Base-by-base conservation (phyloP, 2,888 invertebrate genomes). In the Cataglyphis albicans region DNA sequence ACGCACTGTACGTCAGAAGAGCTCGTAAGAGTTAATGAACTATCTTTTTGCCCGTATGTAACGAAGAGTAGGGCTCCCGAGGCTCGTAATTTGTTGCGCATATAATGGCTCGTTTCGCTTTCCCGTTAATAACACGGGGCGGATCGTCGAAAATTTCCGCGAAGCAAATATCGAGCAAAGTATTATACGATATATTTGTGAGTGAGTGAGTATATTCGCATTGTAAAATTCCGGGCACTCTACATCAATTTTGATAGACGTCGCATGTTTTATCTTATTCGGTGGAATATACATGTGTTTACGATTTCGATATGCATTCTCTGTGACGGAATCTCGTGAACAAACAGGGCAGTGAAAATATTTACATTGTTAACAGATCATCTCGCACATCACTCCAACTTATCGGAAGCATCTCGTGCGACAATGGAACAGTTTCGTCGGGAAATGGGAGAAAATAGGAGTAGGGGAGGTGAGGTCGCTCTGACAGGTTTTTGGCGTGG, bases 381-480 rank as follows among this genome's bases (percentile, higher is more conserved):
- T 41, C 65, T 64, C 25, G 57, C 59, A 25, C 63, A 48, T 68
- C 80, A 52, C 25, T 63, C 12, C 7, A 59, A 64, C 81, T 63
- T 74, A 78, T 81, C 74, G 48, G 59, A n/a, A 57, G 44, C 83
- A 61, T 29, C 84, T 38, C 10, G 32, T 52, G 6, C 81, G 72
- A 85, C 85, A 85, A 87, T 87, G 52, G 83, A 21, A 74, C 59
- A 61, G 63, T 61, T 75, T 64, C 68, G 48, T n/a, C 65, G 59
- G 52, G 29, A 63, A 48, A 48, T 63, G 41, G 35, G n/a, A n/a
- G 74, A 41, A 25, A n/a, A 32, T 44, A 68, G 29, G 10, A 25
- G 41, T 4, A 4, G 10, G 55, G 18, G n/a, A 35, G 18, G 57
- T 18, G 65, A n/a, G 12, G 59, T 65, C 76, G 63, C n/a, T 29